phyloP scores from a whole-genome alignment of 2,113 vertebrate genomes.

The Seriola quinqueradiata region DNA sequence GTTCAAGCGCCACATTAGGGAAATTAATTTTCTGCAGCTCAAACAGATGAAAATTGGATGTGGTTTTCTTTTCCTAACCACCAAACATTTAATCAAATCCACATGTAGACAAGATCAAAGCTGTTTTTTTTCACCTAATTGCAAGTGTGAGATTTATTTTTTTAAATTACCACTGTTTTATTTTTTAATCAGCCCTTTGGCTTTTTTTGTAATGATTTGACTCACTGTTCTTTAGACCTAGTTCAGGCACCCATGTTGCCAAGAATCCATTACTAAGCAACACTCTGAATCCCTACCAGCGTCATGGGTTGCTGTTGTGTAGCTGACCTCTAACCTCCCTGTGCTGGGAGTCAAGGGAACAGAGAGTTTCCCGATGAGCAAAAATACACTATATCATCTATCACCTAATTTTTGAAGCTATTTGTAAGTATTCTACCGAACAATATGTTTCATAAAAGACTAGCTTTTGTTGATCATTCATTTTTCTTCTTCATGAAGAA shows the following conservation, averaged over 20 bases:
- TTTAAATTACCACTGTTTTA: not conserved
- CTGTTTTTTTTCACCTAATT: not conserved
- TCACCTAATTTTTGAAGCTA: not conserved
- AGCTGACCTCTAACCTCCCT: constrained; percentile 1
- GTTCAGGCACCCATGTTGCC: not conserved
- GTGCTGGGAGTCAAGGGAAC: not conserved
- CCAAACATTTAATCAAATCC: constrained; percentile 7
- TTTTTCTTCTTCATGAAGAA: constrained; percentile 4
- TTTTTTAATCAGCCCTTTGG: not conserved
- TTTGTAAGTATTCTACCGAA: not conserved
- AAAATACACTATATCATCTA: not conserved
- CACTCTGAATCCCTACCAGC: not conserved
- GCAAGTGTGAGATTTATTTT: not conserved
- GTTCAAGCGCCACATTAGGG: constrained; percentile 8
- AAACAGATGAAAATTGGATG: constrained; percentile 25
- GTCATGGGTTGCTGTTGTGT: not conserved
- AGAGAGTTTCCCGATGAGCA: too few relatives aligned
- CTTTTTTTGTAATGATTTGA: not conserved
- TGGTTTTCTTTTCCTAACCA: constrained; percentile 8
- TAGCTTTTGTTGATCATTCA: not conserved
- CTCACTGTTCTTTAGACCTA: not conserved
- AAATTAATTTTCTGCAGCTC: constrained; percentile 14
- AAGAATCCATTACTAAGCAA: not conserved
- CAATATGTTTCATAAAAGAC: not conserved
- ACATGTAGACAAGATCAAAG: not conserved